These are phyloP conservation scores for Cyphomyrus discorhynchus DNA, from an alignment of 2,113 vertebrate species.

Conservation along the genomic window DNA sequence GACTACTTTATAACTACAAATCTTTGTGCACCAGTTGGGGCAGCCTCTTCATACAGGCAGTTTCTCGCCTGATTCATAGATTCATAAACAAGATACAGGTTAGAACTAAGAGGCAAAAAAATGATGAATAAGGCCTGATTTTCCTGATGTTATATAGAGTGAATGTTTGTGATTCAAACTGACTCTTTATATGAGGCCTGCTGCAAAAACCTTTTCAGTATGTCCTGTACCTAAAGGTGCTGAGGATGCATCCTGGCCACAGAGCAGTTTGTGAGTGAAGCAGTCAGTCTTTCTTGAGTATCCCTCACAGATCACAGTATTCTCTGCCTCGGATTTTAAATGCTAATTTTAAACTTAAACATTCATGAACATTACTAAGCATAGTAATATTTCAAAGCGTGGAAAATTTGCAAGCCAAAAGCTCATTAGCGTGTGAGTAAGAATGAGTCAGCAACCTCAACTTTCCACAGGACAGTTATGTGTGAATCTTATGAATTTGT, in stretches of 20 bases:
- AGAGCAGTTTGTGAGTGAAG: not conserved
- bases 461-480: not conserved
- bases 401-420: not conserved
- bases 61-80: too few species aligned
- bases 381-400: not conserved
- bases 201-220: not conserved
- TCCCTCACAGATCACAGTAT: not conserved
- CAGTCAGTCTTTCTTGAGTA: not conserved
- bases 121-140: too few species aligned
- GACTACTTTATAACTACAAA: not conserved
- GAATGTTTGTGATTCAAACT: not conserved
- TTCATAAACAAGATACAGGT: too few species aligned
- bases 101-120: too few species aligned
- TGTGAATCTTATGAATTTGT: not conserved
- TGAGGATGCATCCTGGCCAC: not conserved
- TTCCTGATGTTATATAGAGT: too few species aligned
- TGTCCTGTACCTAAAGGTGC: not conserved
- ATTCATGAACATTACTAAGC: not conserved
- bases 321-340: not conserved
- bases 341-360: not conserved
- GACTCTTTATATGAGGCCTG: not conserved
- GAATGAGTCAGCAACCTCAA: not conserved
- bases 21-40: too few species aligned
- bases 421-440: not conserved
- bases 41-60: too few species aligned